Evolutionary conservation across 2,888 invertebrate species (phyloP), one percentile per base, ranked within the genome.

Genomic region (Lasioglossum calceatum): DNA sequence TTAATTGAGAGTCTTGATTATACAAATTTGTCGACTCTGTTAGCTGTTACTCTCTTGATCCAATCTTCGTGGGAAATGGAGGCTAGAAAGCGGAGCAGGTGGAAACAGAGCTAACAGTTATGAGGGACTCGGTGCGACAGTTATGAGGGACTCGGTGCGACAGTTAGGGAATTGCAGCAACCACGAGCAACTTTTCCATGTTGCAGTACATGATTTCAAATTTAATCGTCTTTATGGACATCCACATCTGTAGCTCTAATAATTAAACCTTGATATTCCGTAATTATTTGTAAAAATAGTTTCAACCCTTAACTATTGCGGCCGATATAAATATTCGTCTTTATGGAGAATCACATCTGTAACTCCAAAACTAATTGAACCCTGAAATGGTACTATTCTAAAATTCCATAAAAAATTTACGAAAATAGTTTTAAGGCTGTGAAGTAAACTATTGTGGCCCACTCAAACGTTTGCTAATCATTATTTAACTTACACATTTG

Each of bases 1-100:
- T 73, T 73, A 73, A 50, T 47, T 32, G 47, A 73, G 39, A 23
- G 39, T 32, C 27, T 5, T 16, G n/a, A 71, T 44, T n/a, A 44
- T 50, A 73, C 73, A 19, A 42, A 73, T 73, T 73, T 50, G 44
- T 47, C 44, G 27, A 47, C 16, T 44, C 47, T 27, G n/a, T 72
- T 27, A 42, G 23, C 5, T 42, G 44, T n/a, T 12, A 42, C 8
- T n/a, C 7, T 36, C 10, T 4, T 19, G 19, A 36, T 36, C 19
- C 23, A 23, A 23, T 39, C 23, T 39, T 39, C 39, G 70, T 70
- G 70, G 36, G 70, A 70, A 70, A 12, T 10, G 23, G 39, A 70
- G 39, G 8, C 39, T 70, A 39, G 39, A 70, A 70, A 70, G 36
- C 10, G 12, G 10, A 10, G 23, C 39, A 23, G 23, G 5, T 36